phyloP scores from a whole-genome alignment of 1,140 invertebrate genomes.

The Drosophila bifasciata region DNA sequence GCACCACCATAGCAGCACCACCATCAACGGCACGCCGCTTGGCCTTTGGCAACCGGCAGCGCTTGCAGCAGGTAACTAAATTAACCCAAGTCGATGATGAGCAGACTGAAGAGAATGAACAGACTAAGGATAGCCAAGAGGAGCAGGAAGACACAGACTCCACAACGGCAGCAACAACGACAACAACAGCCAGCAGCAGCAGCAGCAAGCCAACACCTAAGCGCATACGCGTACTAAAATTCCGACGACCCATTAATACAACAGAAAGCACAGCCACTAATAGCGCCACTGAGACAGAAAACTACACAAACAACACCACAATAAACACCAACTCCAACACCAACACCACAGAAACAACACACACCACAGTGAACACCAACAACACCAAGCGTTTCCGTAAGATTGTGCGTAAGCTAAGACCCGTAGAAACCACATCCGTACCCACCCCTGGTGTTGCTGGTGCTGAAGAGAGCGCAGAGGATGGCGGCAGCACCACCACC shows the following conservation, averaged over 20 bases:
- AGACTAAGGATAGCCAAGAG: conserved; percentile 27
- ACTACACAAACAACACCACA: conserved; percentile 14
- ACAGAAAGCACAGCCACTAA: conserved; percentile 39
- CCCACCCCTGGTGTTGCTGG: not conserved
- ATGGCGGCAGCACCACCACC: too few species aligned
- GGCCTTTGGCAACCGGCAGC: conserved; percentile 41
- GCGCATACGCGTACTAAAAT: conserved; percentile 75
- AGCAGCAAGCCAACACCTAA: conserved; percentile 54
- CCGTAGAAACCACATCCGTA: conserved; percentile 32
- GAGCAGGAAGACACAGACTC: conserved; percentile 15
- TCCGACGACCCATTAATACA: conserved; percentile 61
- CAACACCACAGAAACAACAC: conserved; percentile 33
- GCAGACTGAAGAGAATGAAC: conserved; percentile 36
- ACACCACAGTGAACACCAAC: conserved; percentile 16
- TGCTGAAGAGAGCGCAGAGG: conserved; percentile 14
- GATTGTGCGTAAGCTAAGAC: conserved; percentile 71
- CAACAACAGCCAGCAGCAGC: conserved; percentile 32
- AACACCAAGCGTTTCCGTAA: conserved; percentile 74
- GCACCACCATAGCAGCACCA: not conserved
- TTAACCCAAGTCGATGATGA: conserved; percentile 50
- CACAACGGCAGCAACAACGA: conserved; percentile 19
- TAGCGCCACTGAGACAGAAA: conserved; percentile 51
- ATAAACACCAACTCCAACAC: conserved; percentile 18
- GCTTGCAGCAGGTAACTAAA: conserved; percentile 75
- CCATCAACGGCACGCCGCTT: conserved; percentile 36